Evolutionary conservation across 2,888 invertebrate species (phyloP).

Genomic region (Tenthredo scrophulariae): DNA sequence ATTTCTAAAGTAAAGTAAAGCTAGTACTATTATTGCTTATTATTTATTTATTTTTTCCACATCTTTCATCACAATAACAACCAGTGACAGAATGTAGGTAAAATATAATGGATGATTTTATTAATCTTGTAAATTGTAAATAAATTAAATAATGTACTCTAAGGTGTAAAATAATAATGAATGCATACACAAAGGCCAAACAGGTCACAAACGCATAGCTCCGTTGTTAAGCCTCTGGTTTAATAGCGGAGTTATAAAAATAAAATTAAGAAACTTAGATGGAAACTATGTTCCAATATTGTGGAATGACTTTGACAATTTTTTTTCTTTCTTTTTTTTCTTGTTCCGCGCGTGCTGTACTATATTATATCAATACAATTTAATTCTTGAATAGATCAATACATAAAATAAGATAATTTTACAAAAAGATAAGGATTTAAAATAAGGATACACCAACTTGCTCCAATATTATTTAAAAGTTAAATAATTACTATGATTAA

Average conservation of each 20-base stretch:
- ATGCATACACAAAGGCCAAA: conserved; percentile 49
- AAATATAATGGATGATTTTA: conserved; percentile 47
- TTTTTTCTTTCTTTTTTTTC: conserved; percentile 27
- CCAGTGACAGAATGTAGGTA: conserved; percentile 50
- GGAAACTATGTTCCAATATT: conserved; percentile 41
- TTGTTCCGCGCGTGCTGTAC: conserved; percentile 49
- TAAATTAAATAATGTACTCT: conserved; percentile 32
- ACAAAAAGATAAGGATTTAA: conserved; percentile 38
- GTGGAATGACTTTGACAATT: conserved; percentile 30
- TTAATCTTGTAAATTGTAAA: conserved; percentile 51
- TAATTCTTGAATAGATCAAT: conserved; percentile 48
- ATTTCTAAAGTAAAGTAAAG: neutral
- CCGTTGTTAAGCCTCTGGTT: neutral
- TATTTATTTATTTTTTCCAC: conserved; percentile 5
- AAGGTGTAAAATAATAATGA: conserved; percentile 46
- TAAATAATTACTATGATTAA: conserved; percentile 59
- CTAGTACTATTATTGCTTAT: neutral
- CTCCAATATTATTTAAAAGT: conserved; percentile 53
- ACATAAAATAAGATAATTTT: conserved; percentile 48
- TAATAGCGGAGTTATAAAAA: conserved; percentile 35
- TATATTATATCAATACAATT: conserved; percentile 46
- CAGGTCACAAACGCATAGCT: conserved; percentile 42
- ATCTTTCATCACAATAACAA: conserved; percentile 10
- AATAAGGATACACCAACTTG: conserved; percentile 51
- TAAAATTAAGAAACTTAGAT: conserved; percentile 40